A percentile compares a stretch with the other conserved stretches of the same genome.
Evolutionary conservation across 2,113 vertebrate species (phyloP).

Genomic region (Sander vitreus): DNA sequence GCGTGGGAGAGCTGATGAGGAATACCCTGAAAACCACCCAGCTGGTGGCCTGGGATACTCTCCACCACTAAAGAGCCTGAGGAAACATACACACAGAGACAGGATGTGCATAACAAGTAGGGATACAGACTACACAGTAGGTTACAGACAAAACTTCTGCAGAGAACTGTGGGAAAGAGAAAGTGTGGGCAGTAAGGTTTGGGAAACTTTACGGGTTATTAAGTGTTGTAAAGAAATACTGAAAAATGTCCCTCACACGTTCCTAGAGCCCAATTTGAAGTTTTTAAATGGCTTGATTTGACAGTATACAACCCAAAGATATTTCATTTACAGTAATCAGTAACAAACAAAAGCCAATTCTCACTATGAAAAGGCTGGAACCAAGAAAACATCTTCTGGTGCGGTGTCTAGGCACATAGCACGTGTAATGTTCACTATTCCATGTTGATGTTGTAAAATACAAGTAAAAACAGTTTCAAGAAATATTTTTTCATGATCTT

Average conservation of each 20-base stretch:
- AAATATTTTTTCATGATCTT: constrained; percentile 32
- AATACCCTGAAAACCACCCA: constrained; percentile 65
- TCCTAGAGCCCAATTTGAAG: not conserved
- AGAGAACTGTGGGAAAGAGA: not conserved
- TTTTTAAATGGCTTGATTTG: constrained; percentile 1
- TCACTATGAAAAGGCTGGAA: not conserved
- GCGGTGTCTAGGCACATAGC: too few species aligned
- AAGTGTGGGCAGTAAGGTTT: not conserved
- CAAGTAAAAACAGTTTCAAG: not conserved
- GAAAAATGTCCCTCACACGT: not conserved
- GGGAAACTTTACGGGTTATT: not conserved
- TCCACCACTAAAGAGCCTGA: constrained; percentile 82
- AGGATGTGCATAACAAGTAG: constrained; percentile 44
- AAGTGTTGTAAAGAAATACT: not conserved
- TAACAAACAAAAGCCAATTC: not conserved
- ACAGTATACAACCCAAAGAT: not conserved
- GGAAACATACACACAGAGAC: constrained; percentile 28
- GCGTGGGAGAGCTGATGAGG: constrained; percentile 69
- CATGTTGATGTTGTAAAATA: too few species aligned
- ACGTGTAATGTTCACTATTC: too few species aligned
- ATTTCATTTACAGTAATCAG: not conserved
- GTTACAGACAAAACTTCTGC: constrained; percentile 13
- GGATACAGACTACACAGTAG: constrained; percentile 3
- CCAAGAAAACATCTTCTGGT: too few species aligned
- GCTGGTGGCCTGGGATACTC: constrained; percentile 71